These are phyloP conservation scores for Digitonthophagus gazella DNA, from an alignment of 2,888 invertebrate species.

Conservation along the genomic window DNA sequence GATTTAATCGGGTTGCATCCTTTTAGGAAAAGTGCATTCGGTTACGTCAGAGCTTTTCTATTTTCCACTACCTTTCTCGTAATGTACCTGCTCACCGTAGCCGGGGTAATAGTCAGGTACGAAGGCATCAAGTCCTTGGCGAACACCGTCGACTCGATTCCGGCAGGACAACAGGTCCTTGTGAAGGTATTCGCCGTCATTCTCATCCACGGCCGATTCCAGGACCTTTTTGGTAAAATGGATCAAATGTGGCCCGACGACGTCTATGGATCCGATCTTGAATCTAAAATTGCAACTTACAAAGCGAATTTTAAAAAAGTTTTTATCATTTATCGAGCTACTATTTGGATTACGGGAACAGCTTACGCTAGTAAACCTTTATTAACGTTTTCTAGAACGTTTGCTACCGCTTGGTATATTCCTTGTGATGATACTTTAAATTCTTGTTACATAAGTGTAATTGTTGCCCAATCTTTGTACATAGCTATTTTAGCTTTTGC, in stretches of 20 bases:
- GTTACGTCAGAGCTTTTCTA: not conserved
- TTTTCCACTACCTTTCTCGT: slow-evolving; percentile 10
- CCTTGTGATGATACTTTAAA: slow-evolving; percentile 18
- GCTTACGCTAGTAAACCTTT: slow-evolving; percentile 20
- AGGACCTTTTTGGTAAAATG: slow-evolving; percentile 16
- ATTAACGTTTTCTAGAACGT: slow-evolving; percentile 9
- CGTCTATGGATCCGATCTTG: slow-evolving; percentile 18
- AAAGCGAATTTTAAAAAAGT: slow-evolving; percentile 12
- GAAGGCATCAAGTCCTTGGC: slow-evolving; percentile 19
- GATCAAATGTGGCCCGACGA: slow-evolving; percentile 20
- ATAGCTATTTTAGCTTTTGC: not conserved
- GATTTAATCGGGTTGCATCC: slow-evolving; percentile 21
- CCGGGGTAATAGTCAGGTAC: slow-evolving; percentile 20
- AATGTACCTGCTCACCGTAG: slow-evolving; percentile 19
- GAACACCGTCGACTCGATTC: slow-evolving; percentile 21
- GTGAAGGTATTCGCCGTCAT: slow-evolving; percentile 11
- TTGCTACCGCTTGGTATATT: slow-evolving; percentile 18
- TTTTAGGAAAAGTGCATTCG: not conserved
- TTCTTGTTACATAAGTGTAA: slow-evolving; percentile 14
- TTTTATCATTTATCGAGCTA: slow-evolving; percentile 13
- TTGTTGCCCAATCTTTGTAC: slow-evolving; percentile 16
- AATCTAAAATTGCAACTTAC: not conserved
- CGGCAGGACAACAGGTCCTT: slow-evolving; percentile 23
- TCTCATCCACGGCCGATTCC: not conserved
- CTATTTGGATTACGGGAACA: slow-evolving; percentile 6